Evolutionary conservation across 2,888 invertebrate species (phyloP), one percentile per base, ranked within the genome.

Genomic region (Hydrotaea cyrtoneurina): DNA sequence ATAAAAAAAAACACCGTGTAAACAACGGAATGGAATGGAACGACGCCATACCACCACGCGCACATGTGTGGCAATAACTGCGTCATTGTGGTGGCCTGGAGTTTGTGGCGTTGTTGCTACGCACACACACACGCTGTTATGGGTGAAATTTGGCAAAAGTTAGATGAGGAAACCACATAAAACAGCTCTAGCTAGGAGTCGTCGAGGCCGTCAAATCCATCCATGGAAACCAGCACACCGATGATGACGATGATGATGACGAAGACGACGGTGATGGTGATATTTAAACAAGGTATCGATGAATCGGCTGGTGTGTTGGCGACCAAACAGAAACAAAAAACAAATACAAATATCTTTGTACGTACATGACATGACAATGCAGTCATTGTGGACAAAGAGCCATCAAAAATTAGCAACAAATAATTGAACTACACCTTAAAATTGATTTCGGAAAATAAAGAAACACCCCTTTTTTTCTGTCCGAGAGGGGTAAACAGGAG

Each of bases 361-460:
- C 10, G 55, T 55, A 55, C 21, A 55, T 55, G 23, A 21, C 50
- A 50, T 50, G 39, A 50, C 50, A 50, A n/a, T 50, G 19, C 21
- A 55, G 55, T 55, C 55, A 55, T 55, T 55, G 23, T 55, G 21
- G 21, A 11, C 21, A 21, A 5, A n/a, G 50, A 50, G 50, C n/a
- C 50, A 50, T 50, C 13, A 50, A 31, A 66, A 19, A 39, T 66
- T 66, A 39, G 13, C 66, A 39, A 43, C 17, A 66, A 66, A 66
- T 66, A 66, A 66, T 21, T 19, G 64, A 66, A 39, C 66, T 43
- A 10, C 66, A 66, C 66, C 66, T 43, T 43, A 26, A 36, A 66
- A 21, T 21, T 23, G 11, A 21, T 21, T 17, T 31, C 2, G 19
- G 53, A 53, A n/a, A 2, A 31, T 8, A 62, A 15, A 36, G 26